These are phyloP conservation scores for Polyodon spathula DNA, from an alignment of 2,113 vertebrate species.

Conservation along the genomic window DNA sequence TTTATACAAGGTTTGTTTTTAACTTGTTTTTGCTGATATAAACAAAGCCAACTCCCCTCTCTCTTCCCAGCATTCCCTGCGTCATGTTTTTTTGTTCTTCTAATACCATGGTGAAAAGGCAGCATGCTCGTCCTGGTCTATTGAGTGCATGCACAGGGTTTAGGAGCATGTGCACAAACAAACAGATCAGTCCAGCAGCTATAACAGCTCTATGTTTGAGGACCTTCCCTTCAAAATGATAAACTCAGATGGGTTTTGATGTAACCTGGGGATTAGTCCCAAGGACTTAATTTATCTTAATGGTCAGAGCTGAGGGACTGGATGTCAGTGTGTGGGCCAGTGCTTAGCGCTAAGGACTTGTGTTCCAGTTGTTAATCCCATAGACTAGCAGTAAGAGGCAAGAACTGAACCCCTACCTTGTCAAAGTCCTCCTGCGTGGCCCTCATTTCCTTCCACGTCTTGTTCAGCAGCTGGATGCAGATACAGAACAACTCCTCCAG, in stretches of 20 bases:
- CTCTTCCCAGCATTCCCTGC: constrained; percentile 3
- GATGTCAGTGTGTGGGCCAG: no score
- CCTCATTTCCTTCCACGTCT: constrained; percentile 98
- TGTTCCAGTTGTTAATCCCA: neutral
- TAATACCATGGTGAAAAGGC: constrained; percentile 32
- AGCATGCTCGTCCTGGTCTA: constrained; percentile 15
- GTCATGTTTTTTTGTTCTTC: constrained; percentile 45
- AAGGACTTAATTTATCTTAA: no score
- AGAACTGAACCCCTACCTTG: constrained; percentile 59
- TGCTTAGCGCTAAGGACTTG: no score
- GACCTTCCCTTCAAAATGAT: no score
- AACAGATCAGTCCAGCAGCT: neutral
- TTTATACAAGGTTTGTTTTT: no score
- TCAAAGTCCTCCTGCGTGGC: constrained; percentile 95
- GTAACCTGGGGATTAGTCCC: no score
- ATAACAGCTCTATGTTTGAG: neutral
- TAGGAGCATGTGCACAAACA: constrained; percentile 26
- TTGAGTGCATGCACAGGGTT: constrained; percentile 25
- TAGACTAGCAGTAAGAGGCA: neutral
- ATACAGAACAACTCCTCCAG: constrained; percentile 92
- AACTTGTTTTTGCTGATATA: constrained; percentile 45
- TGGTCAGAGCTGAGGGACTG: no score
- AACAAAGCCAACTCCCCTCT: constrained; percentile 28
- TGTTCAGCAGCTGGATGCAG: constrained; percentile 93
- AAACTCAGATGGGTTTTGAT: no score